These are phyloP conservation scores for Cantharis lateralis DNA, from an alignment of 2,888 invertebrate genomes.

Conservation along the genomic window DNA sequence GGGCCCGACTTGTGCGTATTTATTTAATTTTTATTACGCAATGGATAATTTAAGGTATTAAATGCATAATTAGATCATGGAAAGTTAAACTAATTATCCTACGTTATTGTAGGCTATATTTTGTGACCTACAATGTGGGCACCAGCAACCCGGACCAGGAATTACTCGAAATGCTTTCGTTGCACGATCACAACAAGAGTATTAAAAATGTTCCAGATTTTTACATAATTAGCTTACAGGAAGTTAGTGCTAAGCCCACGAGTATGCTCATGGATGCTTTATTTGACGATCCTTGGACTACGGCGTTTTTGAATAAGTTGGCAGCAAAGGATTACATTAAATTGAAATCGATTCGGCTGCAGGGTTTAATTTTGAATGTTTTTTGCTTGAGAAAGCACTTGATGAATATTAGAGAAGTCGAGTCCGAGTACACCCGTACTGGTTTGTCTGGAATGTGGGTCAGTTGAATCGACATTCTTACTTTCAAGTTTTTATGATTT, in stretches of 20 bases:
- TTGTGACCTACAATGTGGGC: constrained; percentile 91
- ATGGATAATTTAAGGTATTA: constrained; percentile 44
- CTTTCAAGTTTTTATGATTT: neutral
- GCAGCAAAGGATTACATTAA: constrained; percentile 74
- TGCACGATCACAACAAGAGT: constrained; percentile 63
- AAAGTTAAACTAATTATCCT: neutral
- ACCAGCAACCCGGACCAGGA: constrained; percentile 75
- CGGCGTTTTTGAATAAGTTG: constrained; percentile 71
- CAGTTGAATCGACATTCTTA: constrained; percentile 49
- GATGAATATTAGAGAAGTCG: constrained; percentile 80
- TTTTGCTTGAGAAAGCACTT: constrained; percentile 81
- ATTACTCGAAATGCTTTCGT: constrained; percentile 70
- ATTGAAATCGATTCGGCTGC: constrained; percentile 79
- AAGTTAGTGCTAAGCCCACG: constrained; percentile 87
- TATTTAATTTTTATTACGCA: neutral
- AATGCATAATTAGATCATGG: neutral
- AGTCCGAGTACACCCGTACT: constrained; percentile 86
- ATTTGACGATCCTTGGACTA: constrained; percentile 86
- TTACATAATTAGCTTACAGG: constrained; percentile 84
- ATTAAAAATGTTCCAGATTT: constrained; percentile 76
- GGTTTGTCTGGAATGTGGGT: constrained; percentile 94
- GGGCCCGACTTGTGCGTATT: neutral
- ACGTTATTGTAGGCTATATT: constrained; percentile 67
- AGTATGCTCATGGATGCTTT: constrained; percentile 81
- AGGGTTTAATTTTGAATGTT: constrained; percentile 80